Evolutionary conservation across 2,888 invertebrate species (phyloP).

Genomic region (Mesochorus sp.): DNA sequence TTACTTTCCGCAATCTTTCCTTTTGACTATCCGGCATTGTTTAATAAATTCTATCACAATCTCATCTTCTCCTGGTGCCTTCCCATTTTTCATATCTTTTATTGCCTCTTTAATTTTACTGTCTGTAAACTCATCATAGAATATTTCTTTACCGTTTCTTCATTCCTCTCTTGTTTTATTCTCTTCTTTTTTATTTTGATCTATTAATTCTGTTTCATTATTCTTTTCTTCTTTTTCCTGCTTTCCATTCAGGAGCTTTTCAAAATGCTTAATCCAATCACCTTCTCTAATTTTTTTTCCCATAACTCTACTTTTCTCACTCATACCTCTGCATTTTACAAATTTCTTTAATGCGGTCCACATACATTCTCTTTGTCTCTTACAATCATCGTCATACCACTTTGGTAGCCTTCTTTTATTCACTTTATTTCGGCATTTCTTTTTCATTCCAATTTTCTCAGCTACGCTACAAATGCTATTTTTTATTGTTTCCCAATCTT

Average conservation of each 20-base stretch:
- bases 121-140: background rate
- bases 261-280: no score
- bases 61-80: constrained; percentile 39
- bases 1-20: background rate
- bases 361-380: background rate
- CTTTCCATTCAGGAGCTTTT: background rate
- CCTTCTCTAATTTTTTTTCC: background rate
- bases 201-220: background rate
- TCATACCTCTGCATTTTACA: background rate
- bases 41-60: constrained; percentile 33
- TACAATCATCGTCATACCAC: constrained; percentile 14
- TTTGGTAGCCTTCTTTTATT: background rate
- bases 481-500: no score
- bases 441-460: background rate
- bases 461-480: background rate
- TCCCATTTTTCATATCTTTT: constrained; percentile 34
- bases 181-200: no score
- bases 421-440: no score
- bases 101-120: background rate
- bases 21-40: constrained; percentile 14
- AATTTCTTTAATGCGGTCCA: constrained; percentile 9
- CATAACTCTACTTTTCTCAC: background rate
- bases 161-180: no score
- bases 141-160: constrained; percentile 2
- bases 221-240: background rate